These are phyloP conservation scores for Ciconia boyciana DNA, from an alignment of 2,113 vertebrate genomes.

Conservation along the genomic window DNA sequence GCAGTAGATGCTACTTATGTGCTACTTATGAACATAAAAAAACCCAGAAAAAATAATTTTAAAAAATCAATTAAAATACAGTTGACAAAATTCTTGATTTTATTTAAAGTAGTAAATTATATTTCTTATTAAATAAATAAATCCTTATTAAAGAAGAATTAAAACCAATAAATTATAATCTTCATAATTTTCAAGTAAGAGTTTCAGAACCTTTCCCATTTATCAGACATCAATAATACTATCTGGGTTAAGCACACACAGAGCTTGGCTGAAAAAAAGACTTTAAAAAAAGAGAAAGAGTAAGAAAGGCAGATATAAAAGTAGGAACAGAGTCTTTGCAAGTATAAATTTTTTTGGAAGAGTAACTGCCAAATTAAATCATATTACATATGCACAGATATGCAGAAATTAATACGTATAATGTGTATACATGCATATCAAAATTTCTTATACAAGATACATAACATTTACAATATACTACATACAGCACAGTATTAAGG, in stretches of 20 bases:
- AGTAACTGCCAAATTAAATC: neutral
- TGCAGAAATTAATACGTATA: neutral
- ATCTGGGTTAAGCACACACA: neutral
- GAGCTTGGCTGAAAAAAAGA: neutral
- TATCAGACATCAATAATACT: neutral
- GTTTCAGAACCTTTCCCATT: neutral
- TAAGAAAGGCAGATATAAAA: neutral
- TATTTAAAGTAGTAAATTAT: neutral
- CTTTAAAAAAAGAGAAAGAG: neutral
- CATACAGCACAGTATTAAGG: neutral
- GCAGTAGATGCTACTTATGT: neutral
- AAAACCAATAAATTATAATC: neutral
- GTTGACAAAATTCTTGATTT: neutral
- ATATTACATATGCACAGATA: neutral
- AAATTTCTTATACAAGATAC: neutral
- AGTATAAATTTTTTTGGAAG: neutral
- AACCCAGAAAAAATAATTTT: neutral
- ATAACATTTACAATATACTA: neutral
- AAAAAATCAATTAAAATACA: neutral
- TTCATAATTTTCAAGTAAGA: neutral
- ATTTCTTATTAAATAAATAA: neutral
- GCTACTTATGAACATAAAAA: neutral
- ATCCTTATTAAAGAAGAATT: neutral
- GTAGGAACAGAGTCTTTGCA: neutral
- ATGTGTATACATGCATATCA: neutral